Evolutionary conservation across 2,113 vertebrate genomes (phyloP).

Genomic region (Dasyprocta punctata): DNA sequence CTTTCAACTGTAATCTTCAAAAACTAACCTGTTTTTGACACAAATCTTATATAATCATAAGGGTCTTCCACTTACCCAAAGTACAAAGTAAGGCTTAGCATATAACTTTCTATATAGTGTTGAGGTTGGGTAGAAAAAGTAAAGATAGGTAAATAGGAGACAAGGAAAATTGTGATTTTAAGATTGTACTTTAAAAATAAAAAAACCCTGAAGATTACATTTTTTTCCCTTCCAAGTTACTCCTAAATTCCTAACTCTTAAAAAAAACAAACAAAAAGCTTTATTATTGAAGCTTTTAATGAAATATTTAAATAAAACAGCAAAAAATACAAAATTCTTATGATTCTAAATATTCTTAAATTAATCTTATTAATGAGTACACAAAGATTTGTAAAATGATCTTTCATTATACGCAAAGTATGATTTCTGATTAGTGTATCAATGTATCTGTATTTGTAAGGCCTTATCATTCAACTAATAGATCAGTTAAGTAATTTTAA

Average conservation of each 20-base stretch:
- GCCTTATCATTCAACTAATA: background rate
- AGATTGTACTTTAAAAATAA: too few relatives aligned
- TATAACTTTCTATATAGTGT: background rate
- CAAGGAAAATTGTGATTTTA: too few relatives aligned
- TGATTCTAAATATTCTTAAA: conserved; percentile 3
- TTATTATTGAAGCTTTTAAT: background rate
- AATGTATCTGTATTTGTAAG: background rate
- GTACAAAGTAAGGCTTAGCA: background rate
- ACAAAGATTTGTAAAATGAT: background rate
- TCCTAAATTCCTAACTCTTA: background rate
- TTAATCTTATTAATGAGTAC: background rate
- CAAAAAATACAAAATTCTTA: background rate
- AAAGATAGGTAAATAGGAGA: too few relatives aligned
- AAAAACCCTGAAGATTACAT: background rate
- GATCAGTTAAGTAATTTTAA: background rate
- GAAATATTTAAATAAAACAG: background rate
- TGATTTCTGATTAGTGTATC: background rate
- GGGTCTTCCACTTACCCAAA: background rate
- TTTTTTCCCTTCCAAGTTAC: background rate
- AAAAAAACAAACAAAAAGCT: background rate
- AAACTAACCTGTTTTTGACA: background rate
- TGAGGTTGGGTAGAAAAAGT: too few relatives aligned
- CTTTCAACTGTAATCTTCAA: background rate
- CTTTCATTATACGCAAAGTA: background rate
- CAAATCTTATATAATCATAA: background rate